Evolutionary conservation across 1,140 invertebrate species (phyloP).

Genomic region (Zelostemma sp.): DNA sequence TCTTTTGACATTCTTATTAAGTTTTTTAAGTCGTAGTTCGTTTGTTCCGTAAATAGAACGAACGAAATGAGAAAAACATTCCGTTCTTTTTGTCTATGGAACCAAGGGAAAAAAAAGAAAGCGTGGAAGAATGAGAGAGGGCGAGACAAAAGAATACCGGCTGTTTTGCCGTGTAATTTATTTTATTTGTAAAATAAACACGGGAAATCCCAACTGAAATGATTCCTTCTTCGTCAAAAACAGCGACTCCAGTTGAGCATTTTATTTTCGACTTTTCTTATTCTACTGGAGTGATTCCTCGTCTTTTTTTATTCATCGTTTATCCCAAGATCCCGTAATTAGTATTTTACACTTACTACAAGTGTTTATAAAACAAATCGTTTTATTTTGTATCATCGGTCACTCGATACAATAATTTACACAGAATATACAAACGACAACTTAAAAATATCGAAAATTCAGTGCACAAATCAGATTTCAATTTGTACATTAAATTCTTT

Average conservation of each 20-base stretch:
- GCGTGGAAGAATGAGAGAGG: not conserved
- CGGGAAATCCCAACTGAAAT: not conserved
- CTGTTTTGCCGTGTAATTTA: slow-evolving; percentile 45
- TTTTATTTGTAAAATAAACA: slow-evolving; percentile 46
- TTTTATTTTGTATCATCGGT: no score
- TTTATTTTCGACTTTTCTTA: no score
- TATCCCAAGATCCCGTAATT: no score
- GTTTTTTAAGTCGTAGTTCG: not conserved
- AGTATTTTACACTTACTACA: no score
- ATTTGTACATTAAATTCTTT: not conserved
- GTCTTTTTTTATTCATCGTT: no score
- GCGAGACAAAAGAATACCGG: slow-evolving; percentile 3
- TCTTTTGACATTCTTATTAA: not conserved
- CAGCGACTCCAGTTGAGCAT: no score
- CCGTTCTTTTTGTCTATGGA: not conserved
- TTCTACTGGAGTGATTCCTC: no score
- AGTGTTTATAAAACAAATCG: no score
- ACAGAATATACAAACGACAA: no score
- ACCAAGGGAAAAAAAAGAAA: not conserved
- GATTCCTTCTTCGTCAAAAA: not conserved
- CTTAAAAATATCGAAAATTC: no score
- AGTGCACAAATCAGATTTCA: no score
- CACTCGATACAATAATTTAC: no score
- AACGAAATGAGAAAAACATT: not conserved
- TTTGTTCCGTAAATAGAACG: not conserved